A percentile compares a stretch with the other conserved stretches of the same genome.
These are phyloP conservation scores for Bambusicola thoracicus DNA, from an alignment of 2,113 vertebrate species.

Conservation along the genomic window DNA sequence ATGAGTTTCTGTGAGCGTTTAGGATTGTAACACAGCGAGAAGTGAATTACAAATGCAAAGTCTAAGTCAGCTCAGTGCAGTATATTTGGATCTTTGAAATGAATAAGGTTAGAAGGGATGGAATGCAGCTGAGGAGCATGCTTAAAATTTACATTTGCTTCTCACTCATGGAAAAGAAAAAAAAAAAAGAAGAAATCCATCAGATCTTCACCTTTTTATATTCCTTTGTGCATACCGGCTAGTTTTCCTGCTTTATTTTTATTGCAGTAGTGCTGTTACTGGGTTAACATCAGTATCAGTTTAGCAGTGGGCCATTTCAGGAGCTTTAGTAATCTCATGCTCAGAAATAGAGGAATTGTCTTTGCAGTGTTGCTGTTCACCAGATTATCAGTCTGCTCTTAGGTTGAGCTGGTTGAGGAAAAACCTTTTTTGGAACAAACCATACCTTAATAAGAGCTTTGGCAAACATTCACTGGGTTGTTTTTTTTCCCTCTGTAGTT, in stretches of 20 bases:
- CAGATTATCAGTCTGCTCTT: neutral
- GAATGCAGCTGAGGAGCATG: neutral
- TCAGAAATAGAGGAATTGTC: neutral
- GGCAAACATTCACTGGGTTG: neutral
- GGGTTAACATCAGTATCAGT: neutral
- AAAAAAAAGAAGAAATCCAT: neutral
- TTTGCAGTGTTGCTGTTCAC: neutral
- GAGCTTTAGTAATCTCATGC: neutral
- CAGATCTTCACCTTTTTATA: neutral
- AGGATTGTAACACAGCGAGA: neutral
- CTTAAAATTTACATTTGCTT: slow-evolving; percentile 37
- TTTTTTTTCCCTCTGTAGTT: neutral
- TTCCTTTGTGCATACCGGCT: neutral
- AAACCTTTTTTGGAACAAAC: neutral
- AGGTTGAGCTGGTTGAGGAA: neutral
- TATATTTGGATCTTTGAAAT: neutral
- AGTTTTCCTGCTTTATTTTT: neutral
- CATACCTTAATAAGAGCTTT: neutral
- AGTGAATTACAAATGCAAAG: neutral
- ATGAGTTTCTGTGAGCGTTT: neutral
- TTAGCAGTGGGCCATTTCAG: neutral
- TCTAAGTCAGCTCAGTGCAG: neutral
- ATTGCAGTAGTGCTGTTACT: neutral
- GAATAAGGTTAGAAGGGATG: neutral
- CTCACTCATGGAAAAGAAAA: neutral